A percentile compares a stretch with the other conserved stretches of the same genome.
phyloP scores from a whole-genome alignment of 2,888 invertebrate genomes.

The Megamerina dolium region DNA sequence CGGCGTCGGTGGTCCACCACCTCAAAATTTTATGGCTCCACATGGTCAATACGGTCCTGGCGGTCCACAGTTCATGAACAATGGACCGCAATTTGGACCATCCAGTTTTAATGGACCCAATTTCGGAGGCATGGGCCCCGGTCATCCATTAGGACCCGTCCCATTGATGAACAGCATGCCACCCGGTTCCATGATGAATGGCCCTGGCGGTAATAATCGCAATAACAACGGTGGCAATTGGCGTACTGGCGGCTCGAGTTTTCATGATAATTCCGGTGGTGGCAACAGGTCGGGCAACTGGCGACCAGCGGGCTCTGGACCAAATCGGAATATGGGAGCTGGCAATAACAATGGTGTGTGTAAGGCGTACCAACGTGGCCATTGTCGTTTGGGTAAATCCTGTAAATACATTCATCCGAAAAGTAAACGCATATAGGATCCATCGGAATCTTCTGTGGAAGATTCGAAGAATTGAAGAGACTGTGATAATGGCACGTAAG shows the following conservation, averaged over 20 bases:
- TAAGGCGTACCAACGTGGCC: slow-evolving; percentile 74
- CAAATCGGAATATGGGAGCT: slow-evolving; percentile 31
- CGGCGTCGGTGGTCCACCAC: slow-evolving; percentile 21
- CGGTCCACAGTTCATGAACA: slow-evolving; percentile 3
- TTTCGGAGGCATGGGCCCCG: slow-evolving; percentile 20
- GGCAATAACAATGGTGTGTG: slow-evolving; percentile 54
- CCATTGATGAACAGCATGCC: slow-evolving; percentile 30
- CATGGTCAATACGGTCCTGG: slow-evolving; percentile 16
- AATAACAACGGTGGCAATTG: slow-evolving; percentile 37
- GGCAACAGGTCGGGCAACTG: slow-evolving; percentile 51
- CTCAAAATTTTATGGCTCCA: slow-evolving; percentile 17
- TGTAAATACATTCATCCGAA: slow-evolving; percentile 77
- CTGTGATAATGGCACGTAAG: slow-evolving; percentile 25
- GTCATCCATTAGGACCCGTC: slow-evolving; percentile 26
- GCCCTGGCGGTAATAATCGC: slow-evolving; percentile 33
- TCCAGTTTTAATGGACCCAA: slow-evolving; percentile 29
- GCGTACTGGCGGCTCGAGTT: slow-evolving; percentile 45
- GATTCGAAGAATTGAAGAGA: slow-evolving; percentile 32
- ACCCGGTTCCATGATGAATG: slow-evolving; percentile 36
- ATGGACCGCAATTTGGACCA: slow-evolving; percentile 17
- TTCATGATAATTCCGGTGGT: slow-evolving; percentile 35
- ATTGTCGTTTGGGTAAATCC: slow-evolving; percentile 73
- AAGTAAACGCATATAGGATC: slow-evolving; percentile 40
- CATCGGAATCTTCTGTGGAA: slow-evolving; percentile 31
- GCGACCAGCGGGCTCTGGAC: slow-evolving; percentile 53